Evolutionary conservation across 2,797 vertebrate species (phyloP).

Genomic region (Sphaeramia orbicularis): DNA sequence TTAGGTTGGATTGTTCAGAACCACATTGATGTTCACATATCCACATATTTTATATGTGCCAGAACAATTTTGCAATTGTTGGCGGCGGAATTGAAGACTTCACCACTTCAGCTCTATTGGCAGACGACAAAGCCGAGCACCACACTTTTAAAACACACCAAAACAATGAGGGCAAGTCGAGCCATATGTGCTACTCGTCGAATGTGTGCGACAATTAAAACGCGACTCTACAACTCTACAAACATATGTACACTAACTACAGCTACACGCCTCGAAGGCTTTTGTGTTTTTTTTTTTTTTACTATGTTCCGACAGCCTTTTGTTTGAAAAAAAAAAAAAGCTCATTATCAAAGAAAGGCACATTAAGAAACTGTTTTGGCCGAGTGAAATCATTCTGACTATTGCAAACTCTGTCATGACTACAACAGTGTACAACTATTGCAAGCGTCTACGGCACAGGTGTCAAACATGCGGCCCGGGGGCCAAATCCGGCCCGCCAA

Average conservation of each 20-base stretch:
- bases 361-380: constrained; percentile 59
- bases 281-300: constrained; percentile 2
- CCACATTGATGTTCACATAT: neutral
- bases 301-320: constrained; percentile 41
- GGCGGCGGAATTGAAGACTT: constrained; percentile 15
- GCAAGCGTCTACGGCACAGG: constrained; percentile 57
- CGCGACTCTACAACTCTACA: constrained; percentile 55
- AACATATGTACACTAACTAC: constrained; percentile 45
- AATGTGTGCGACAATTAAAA: constrained; percentile 27
- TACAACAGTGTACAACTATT: constrained; percentile 66
- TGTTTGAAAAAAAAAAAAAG: constrained; percentile 25
- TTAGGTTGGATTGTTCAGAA: too few relatives aligned
- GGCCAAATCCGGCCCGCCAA: too few relatives aligned
- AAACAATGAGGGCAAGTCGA: constrained; percentile 34
- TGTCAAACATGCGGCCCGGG: too few relatives aligned
- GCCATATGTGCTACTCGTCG: constrained; percentile 21
- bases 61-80: constrained; percentile 34
- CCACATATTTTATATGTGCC: constrained; percentile 19
- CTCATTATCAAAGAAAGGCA: constrained; percentile 76
- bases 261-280: constrained; percentile 6
- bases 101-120: constrained; percentile 31
- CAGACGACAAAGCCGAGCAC: constrained; percentile 18
- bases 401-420: constrained; percentile 42
- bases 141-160: constrained; percentile 29
- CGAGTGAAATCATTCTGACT: constrained; percentile 45